Conservation (phyloP, 2,888 invertebrate genomes). For the Syritta pipiens region DNA sequence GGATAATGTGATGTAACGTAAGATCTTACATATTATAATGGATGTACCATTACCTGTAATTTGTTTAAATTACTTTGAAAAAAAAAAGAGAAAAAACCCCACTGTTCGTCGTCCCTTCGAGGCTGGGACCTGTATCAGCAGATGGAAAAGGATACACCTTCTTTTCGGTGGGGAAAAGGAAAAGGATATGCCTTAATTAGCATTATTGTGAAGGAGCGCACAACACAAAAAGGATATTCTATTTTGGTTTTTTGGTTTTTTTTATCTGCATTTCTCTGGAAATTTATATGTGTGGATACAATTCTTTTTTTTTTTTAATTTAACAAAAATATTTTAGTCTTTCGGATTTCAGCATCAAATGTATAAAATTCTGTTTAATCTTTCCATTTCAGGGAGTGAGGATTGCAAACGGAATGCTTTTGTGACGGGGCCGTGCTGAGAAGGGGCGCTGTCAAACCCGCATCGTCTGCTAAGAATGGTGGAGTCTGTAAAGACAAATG, state of each 20-base stretch:
- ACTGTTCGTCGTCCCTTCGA: neutral
- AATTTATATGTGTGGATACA: neutral
- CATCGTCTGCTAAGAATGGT: no score
- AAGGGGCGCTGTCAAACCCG: no score
- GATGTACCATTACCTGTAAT: slow-evolving; percentile 65
- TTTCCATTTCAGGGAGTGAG: no score
- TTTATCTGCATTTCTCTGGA: neutral
- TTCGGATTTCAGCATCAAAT: no score
- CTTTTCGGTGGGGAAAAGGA: neutral
- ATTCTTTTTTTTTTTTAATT: no score
- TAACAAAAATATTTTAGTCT: slow-evolving; percentile 11
- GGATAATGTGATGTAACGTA: slow-evolving; percentile 67
- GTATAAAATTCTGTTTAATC: no score
- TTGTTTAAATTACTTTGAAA: slow-evolving; percentile 55
- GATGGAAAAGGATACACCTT: slow-evolving; percentile 27
- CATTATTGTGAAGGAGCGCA: slow-evolving; percentile 20
- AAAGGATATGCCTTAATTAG: slow-evolving; percentile 45
- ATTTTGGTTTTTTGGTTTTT: no score
- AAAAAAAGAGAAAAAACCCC: neutral
- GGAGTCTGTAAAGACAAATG: no score
- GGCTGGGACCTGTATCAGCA: slow-evolving; percentile 1
- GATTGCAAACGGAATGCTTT: no score
- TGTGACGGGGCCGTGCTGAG: no score
- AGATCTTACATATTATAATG: slow-evolving; percentile 64
- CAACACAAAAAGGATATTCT: no score